Evolutionary conservation across 2,797 vertebrate genomes (phyloP), one percentile per base, ranked within the genome.

Genomic region (Cuniculus paca): DNA sequence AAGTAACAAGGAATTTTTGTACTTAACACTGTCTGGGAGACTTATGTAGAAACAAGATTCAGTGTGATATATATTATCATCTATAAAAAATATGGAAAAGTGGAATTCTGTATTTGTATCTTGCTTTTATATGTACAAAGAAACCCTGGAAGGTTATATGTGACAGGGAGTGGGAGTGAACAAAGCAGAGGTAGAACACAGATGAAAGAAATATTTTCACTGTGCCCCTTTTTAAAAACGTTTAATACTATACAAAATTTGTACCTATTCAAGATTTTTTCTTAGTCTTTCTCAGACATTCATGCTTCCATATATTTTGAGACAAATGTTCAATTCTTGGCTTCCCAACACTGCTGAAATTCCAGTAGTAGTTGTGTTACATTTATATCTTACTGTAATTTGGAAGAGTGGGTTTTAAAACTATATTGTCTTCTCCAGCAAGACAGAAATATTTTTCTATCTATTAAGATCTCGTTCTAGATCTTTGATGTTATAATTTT

Each of bases 201-300:
- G 31, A 58, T n/a, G 31, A 20, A 36, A 91, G 84, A 58, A 85
- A 50, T 10, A 6, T 20, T 93, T 91, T 95, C 36, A 34, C 42
- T 28, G 2, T 78, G 19, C 52, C 24, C 12, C 86, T 70, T 88
- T 31, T 34, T 36, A 54, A 54, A 54, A 61, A 77, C 85, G 48
- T 86, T 89, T 63, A 80, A 65, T 78, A 90, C 80, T 85, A 65
- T 94, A 48, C 80, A 74, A 79, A 77, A 65, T n/a, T 63, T 72
- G 58, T 82, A 36, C 20, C 28, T 78, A 56, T 54, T 91, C 8
- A 68, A 92, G 74, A 75, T 39, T 56, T 77, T 84, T 75, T 54
- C 45, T 70, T 80, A 26, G 54, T 16, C 89, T 24, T 72, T 74
- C 22, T 70, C 70, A 83, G 28, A 16, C 24, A 54, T 20, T 83